Conservation (phyloP, 2,113 vertebrate species). For the Oceanites oceanicus region DNA sequence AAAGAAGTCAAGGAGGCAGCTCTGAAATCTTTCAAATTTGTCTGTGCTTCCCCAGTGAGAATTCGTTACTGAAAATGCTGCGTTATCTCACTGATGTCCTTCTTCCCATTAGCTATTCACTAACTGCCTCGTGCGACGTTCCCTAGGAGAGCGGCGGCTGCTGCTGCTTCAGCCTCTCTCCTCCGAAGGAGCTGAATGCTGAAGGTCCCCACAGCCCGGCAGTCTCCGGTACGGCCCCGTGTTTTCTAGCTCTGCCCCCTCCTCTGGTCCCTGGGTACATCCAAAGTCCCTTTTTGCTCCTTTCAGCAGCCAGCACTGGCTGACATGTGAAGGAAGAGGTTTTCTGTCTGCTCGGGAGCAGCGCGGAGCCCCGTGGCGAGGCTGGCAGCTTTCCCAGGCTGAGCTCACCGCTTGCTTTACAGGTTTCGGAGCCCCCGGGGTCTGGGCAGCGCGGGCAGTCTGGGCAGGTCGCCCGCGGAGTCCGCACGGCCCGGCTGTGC, state of each 20-base stretch:
- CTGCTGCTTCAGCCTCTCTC: neutral
- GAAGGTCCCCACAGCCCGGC: neutral
- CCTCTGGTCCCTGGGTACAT: no score
- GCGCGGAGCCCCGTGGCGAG: constrained; percentile 72
- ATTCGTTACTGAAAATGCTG: neutral
- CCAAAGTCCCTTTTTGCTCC: neutral
- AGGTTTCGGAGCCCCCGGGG: constrained; percentile 72
- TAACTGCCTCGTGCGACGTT: neutral
- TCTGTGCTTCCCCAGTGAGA: neutral
- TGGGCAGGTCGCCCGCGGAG: neutral
- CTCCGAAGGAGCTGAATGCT: neutral
- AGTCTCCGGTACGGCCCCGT: neutral
- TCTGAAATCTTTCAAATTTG: neutral
- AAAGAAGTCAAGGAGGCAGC: neutral
- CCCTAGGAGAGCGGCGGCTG: neutral
- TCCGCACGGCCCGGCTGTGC: neutral
- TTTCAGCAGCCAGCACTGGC: neutral
- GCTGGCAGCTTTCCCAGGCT: constrained; percentile 80
- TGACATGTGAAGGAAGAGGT: neutral
- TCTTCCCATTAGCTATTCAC: neutral
- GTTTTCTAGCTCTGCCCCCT: no score
- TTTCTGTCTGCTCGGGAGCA: neutral
- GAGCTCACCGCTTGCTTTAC: constrained; percentile 67
- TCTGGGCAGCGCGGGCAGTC: constrained; percentile 1
- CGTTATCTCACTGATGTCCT: neutral